A percentile compares a stretch with the other conserved stretches of the same genome.
Conservation (phyloP, 2,888 invertebrate genomes). For the Nyleta sp. region DNA sequence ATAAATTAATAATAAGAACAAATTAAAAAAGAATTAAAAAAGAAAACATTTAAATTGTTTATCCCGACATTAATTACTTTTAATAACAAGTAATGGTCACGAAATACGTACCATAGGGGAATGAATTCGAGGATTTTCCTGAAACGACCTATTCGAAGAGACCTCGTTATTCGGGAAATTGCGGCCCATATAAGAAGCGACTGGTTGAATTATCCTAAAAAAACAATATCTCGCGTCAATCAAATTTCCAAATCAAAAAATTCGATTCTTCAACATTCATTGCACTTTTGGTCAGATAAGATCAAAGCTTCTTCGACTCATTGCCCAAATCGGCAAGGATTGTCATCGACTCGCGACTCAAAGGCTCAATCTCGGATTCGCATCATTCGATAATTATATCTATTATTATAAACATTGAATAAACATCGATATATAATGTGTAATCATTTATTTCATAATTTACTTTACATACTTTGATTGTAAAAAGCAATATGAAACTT, state of each 20-base stretch:
- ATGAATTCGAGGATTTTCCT: constrained; percentile 74
- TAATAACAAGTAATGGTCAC: neutral
- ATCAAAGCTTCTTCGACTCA: constrained; percentile 58
- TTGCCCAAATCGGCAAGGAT: constrained; percentile 62
- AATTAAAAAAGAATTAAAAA: too few species aligned
- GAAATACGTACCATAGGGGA: constrained; percentile 70
- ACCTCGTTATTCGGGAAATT: constrained; percentile 74
- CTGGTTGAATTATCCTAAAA: constrained; percentile 74
- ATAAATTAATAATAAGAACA: too few species aligned
- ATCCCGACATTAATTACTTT: too few species aligned
- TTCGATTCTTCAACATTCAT: neutral
- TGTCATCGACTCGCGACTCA: constrained; percentile 65
- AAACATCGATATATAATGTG: too few species aligned
- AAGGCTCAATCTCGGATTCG: constrained; percentile 62
- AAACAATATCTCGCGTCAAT: neutral
- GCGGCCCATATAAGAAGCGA: constrained; percentile 74
- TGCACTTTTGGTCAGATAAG: constrained; percentile 48
- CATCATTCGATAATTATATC: constrained; percentile 49
- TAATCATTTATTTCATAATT: constrained; percentile 16
- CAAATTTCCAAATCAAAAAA: too few species aligned
- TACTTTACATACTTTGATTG: too few species aligned
- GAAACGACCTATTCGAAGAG: constrained; percentile 74
- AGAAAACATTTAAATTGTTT: too few species aligned
- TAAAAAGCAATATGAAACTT: too few species aligned
- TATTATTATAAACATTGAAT: constrained; percentile 17